phyloP scores from a whole-genome alignment of 2,888 invertebrate species.

The Ennomos fuscantarius region DNA sequence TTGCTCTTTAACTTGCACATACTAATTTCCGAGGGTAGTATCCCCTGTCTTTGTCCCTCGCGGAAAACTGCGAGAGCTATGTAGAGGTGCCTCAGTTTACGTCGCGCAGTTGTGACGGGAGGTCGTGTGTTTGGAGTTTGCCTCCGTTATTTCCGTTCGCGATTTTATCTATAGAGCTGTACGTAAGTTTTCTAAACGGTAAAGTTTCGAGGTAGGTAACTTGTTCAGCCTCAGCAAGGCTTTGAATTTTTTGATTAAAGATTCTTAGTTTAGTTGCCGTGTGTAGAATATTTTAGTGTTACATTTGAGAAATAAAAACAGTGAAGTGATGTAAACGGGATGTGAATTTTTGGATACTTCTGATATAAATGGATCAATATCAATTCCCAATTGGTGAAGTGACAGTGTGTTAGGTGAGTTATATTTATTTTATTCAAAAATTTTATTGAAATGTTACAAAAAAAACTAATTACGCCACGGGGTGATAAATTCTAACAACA shows the following conservation, averaged over 20 bases:
- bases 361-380: constrained; percentile 1
- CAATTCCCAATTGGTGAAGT: constrained; percentile 7
- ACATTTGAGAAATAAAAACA: constrained; percentile 10
- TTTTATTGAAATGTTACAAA: too few relatives aligned
- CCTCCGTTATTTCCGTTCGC: constrained; percentile 44
- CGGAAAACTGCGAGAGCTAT: constrained; percentile 73
- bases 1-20: constrained; percentile 52
- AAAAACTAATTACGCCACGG: too few relatives aligned
- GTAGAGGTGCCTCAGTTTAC: constrained; percentile 69
- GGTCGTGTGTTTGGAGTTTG: constrained; percentile 51
- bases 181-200: constrained; percentile 51
- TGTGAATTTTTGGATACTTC: constrained; percentile 11
- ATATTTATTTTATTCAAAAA: too few relatives aligned
- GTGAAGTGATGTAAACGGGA: constrained; percentile 18
- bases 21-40: constrained; percentile 46
- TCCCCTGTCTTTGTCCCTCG: constrained; percentile 57
- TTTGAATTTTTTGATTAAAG: constrained; percentile 1
- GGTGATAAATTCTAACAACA: too few relatives aligned
- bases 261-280: background rate
- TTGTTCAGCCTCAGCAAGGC: constrained; percentile 1
- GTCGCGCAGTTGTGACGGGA: constrained; percentile 62
- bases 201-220: constrained; percentile 19
- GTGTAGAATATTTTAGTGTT: constrained; percentile 10
- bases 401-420: background rate
- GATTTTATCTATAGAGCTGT: constrained; percentile 48